Percentiles rank a stretch among this genome's conserved stretches.
These are phyloP conservation scores for Arctopsyche grandis DNA, from an alignment of 1,140 invertebrate genomes.

Conservation along the genomic window DNA sequence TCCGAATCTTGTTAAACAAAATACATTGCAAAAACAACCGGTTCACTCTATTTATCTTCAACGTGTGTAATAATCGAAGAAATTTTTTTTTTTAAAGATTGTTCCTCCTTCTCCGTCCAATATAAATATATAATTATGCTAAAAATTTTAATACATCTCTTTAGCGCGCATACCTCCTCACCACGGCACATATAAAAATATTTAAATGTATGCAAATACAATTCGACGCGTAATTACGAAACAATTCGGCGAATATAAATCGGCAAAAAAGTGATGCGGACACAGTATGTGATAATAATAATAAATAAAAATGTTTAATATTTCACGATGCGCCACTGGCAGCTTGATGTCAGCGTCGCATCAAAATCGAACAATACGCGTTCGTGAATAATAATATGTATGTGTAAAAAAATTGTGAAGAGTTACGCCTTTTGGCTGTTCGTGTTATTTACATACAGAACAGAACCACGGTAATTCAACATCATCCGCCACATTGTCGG, in stretches of 20 bases:
- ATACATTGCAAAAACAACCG: not conserved
- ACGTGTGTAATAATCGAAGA: not conserved
- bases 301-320: no score
- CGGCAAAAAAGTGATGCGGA: no score
- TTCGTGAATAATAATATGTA: not conserved
- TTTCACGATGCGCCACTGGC: conserved; percentile 36
- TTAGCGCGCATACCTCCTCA: no score
- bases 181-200: no score
- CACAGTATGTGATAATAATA: no score
- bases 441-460: conserved; percentile 35
- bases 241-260: not conserved
- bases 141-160: not conserved
- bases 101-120: not conserved
- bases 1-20: conserved; percentile 4
- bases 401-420: conserved; percentile 34
- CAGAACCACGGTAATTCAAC: conserved; percentile 4
- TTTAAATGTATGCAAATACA: not conserved
- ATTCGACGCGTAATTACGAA: not conserved
- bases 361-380: conserved; percentile 39
- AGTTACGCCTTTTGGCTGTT: conserved; percentile 54
- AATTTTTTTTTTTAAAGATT: not conserved
- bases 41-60: not conserved
- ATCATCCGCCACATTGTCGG: conserved; percentile 13
- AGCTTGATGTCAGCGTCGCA: conserved; percentile 44
- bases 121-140: conserved; percentile 6